Conservation (phyloP, 2,113 vertebrate genomes). For the Anas platyrhynchos region DNA sequence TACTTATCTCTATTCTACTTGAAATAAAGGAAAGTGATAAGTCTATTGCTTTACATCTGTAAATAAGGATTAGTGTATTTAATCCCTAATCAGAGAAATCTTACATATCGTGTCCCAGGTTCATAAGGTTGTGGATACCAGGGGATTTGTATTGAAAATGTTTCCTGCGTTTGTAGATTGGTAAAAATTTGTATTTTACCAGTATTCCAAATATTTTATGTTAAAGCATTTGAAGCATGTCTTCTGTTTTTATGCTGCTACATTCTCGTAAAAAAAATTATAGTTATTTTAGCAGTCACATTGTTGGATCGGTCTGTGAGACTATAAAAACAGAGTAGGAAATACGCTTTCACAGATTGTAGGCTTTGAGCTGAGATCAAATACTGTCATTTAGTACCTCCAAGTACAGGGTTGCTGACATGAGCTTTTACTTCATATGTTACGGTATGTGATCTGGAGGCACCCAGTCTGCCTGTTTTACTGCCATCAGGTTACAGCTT, state of each 20-base stretch:
- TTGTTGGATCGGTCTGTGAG: neutral
- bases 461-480: conserved; percentile 26
- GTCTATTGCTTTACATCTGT: neutral
- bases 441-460: conserved; percentile 33
- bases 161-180: neutral
- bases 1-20: neutral
- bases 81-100: neutral
- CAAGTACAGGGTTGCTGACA: neutral
- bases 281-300: neutral
- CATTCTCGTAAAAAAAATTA: neutral
- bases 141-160: neutral
- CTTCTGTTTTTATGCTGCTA: neutral
- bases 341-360: neutral
- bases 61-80: neutral
- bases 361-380: neutral
- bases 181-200: neutral
- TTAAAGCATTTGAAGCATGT: neutral
- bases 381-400: neutral
- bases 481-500: conserved; percentile 41
- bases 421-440: conserved; percentile 26
- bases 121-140: neutral
- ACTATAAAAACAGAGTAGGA: neutral
- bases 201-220: neutral
- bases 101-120: neutral
- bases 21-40: neutral